Conservation (phyloP, 2,113 vertebrate genomes). For the Amblyopsis rosae region DNA sequence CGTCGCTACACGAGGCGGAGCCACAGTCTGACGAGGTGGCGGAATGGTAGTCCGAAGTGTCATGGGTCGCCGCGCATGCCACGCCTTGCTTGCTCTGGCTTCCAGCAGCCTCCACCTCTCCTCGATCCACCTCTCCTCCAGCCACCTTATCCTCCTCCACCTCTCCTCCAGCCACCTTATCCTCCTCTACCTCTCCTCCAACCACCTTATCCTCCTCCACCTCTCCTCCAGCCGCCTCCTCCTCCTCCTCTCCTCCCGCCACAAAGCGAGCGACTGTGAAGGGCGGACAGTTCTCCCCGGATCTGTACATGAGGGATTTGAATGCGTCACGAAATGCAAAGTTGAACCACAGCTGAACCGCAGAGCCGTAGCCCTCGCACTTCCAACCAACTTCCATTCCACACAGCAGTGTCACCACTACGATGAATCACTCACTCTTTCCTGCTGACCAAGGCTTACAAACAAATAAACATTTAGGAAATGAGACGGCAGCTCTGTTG, state of each 20-base stretch:
- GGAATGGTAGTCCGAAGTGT: constrained; percentile 80
- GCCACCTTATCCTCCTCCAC: neutral
- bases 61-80: constrained; percentile 32
- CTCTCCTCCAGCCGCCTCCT: neutral
- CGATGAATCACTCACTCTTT: too few species aligned
- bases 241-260: constrained; percentile 36
- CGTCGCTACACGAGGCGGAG: constrained; percentile 71
- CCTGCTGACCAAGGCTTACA: too few species aligned
- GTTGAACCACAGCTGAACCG: too few species aligned
- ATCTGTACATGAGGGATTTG: constrained; percentile 46
- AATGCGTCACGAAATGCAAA: neutral
- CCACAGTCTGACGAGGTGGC: constrained; percentile 78
- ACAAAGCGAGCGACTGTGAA: constrained; percentile 72
- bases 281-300: constrained; percentile 70
- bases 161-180: neutral
- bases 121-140: too few species aligned
- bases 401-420: neutral
- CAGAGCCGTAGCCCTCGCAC: too few species aligned
- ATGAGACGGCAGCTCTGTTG: neutral
- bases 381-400: neutral
- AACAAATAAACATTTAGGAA: too few species aligned
- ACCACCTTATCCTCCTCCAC: neutral
- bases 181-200: constrained; percentile 15
- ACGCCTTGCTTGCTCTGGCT: constrained; percentile 23
- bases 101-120: neutral